Percentiles rank a stretch among this genome's conserved stretches.
phyloP scores from a whole-genome alignment of 2,888 invertebrate genomes.

The Bugula neritina region DNA sequence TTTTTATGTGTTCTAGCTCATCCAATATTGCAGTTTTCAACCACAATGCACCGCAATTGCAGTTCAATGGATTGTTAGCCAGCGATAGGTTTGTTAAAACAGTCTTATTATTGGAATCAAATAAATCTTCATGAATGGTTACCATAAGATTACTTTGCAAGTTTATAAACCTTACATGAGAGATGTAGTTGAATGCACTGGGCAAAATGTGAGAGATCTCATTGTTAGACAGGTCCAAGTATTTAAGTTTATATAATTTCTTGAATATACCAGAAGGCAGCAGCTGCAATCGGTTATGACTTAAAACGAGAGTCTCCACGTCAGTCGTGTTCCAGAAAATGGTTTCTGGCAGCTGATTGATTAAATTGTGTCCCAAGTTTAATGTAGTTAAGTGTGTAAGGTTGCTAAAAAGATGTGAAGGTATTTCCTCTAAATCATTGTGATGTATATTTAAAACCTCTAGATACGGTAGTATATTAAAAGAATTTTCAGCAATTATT shows the following conservation, averaged over 20 bases:
- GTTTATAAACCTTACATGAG: conserved; percentile 15
- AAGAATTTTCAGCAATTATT: conserved; percentile 29
- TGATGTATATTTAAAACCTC: conserved; percentile 32
- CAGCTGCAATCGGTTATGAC: conserved; percentile 31
- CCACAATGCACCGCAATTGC: conserved; percentile 37
- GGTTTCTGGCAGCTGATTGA: conserved; percentile 30
- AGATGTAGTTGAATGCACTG: conserved; percentile 14
- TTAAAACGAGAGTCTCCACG: conserved; percentile 32
- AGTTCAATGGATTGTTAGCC: conserved; percentile 39
- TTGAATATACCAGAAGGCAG: conserved; percentile 29
- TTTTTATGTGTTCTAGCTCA: not conserved
- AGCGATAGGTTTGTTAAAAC: conserved; percentile 24
- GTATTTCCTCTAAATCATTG: conserved; percentile 34
- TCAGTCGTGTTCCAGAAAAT: conserved; percentile 31
- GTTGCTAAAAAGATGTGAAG: conserved; percentile 32
- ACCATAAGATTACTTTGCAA: conserved; percentile 27
- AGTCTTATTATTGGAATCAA: conserved; percentile 11
- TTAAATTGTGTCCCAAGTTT: conserved; percentile 35
- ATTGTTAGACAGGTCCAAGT: conserved; percentile 31
- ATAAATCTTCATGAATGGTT: conserved; percentile 16
- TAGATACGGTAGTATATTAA: conserved; percentile 32
- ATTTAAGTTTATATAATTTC: conserved; percentile 30
- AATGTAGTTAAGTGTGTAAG: conserved; percentile 33
- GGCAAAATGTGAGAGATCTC: conserved; percentile 32
- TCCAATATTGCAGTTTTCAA: conserved; percentile 29